Conservation (phyloP, 2,113 vertebrate genomes). For the Natator depressus region DNA sequence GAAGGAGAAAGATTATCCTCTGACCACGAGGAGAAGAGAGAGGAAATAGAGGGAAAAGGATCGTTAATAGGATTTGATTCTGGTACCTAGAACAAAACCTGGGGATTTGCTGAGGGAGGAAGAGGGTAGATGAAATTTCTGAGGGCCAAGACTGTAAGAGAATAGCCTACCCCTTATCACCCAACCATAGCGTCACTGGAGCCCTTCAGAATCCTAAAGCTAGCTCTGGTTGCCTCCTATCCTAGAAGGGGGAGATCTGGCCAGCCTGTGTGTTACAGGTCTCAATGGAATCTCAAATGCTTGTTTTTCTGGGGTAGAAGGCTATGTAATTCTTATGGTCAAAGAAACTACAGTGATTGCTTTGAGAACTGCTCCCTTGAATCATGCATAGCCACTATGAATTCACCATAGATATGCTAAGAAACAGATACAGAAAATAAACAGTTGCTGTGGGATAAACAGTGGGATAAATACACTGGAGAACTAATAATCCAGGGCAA, state of each 20-base stretch:
- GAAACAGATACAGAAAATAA: background rate
- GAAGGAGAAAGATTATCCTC: background rate
- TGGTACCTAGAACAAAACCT: background rate
- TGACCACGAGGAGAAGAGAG: background rate
- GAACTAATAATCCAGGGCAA: fast-evolving
- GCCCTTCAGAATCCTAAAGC: background rate
- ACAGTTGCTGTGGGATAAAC: fast-evolving
- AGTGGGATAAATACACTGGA: background rate
- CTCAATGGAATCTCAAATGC: background rate
- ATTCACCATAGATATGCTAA: fast-evolving
- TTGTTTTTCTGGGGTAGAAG: background rate
- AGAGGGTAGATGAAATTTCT: background rate
- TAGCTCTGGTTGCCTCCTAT: background rate
- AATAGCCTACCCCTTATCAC: background rate
- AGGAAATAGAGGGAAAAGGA: background rate
- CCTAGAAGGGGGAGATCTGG: background rate
- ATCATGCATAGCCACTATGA: background rate
- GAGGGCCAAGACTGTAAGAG: background rate
- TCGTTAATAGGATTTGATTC: background rate
- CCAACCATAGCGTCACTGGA: background rate
- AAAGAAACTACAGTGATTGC: background rate
- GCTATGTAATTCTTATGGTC: slow-evolving; percentile 9
- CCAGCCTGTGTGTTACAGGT: background rate
- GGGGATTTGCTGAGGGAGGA: background rate
- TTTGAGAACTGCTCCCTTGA: background rate